A percentile compares a stretch with the other conserved stretches of the same genome.
Evolutionary conservation across 2,888 invertebrate genomes (phyloP).

Genomic region (Ochlodes sylvanus): DNA sequence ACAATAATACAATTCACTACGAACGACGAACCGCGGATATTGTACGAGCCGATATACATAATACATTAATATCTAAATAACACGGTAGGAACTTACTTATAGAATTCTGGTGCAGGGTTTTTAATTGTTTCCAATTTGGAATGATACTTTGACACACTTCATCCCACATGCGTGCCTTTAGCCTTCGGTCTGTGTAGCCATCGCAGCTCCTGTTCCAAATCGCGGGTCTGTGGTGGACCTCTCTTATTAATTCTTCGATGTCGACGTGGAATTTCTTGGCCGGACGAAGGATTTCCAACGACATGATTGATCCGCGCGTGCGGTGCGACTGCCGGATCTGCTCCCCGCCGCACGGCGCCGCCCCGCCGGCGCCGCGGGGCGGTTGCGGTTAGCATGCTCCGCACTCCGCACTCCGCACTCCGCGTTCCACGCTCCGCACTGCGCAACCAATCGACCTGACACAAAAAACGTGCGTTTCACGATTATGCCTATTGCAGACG

Average conservation of each 20-base stretch:
- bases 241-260: conserved; percentile 1
- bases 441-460: neutral
- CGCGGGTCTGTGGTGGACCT: conserved; percentile 7
- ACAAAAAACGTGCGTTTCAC: neutral
- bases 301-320: neutral
- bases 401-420: neutral
- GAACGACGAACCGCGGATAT: too few species aligned
- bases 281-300: neutral
- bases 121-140: neutral
- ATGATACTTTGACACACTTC: conserved; percentile 3
- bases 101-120: neutral
- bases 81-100: neutral
- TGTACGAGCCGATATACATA: too few species aligned
- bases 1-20: neutral
- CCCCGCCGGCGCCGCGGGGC: too few species aligned
- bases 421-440: too few species aligned
- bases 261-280: neutral
- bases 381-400: neutral
- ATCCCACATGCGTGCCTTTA: conserved; percentile 2
- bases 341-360: neutral
- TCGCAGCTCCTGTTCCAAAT: neutral
- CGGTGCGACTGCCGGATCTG: neutral
- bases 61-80: neutral
- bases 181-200: neutral
- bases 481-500: too few species aligned